Evolutionary conservation across 2,888 invertebrate genomes (phyloP).

Genomic region (Dynastes maya): DNA sequence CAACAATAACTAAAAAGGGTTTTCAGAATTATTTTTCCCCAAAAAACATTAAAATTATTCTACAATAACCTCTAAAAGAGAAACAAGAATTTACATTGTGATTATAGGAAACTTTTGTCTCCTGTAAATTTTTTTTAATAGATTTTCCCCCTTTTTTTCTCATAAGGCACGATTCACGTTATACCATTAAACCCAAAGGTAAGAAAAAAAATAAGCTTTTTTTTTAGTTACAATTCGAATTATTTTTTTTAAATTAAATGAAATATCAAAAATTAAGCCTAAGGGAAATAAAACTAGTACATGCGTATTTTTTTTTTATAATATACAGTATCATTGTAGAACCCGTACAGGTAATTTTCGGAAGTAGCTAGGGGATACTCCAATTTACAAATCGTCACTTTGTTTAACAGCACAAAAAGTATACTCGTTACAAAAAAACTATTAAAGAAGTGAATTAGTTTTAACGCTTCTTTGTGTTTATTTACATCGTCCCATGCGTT

Average conservation of each 20-base stretch:
- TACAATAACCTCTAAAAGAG: no score
- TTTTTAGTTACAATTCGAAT: background rate
- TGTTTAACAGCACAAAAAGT: background rate
- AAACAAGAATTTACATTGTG: no score
- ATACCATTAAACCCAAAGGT: no score
- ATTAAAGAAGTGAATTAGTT: background rate
- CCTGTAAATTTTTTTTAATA: no score
- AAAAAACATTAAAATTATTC: no score
- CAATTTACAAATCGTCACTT: background rate
- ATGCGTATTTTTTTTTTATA: background rate
- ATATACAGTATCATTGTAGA: slow-evolving; percentile 20
- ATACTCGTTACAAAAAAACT: background rate
- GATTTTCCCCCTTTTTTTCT: no score
- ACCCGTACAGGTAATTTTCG: slow-evolving; percentile 8
- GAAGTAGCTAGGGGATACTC: slow-evolving; percentile 13
- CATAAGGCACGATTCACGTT: no score
- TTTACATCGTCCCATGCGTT: background rate
- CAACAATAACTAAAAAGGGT: no score
- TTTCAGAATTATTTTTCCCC: no score
- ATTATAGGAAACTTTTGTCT: no score
- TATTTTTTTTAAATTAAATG: slow-evolving; percentile 21
- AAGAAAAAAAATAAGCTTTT: no score
- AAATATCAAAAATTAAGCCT: slow-evolving; percentile 27
- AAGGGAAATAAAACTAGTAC: slow-evolving; percentile 11
- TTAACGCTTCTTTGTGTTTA: slow-evolving; percentile 12